Evolutionary conservation across 2,888 invertebrate genomes (phyloP).

Genomic region (Drosophila borealis): DNA sequence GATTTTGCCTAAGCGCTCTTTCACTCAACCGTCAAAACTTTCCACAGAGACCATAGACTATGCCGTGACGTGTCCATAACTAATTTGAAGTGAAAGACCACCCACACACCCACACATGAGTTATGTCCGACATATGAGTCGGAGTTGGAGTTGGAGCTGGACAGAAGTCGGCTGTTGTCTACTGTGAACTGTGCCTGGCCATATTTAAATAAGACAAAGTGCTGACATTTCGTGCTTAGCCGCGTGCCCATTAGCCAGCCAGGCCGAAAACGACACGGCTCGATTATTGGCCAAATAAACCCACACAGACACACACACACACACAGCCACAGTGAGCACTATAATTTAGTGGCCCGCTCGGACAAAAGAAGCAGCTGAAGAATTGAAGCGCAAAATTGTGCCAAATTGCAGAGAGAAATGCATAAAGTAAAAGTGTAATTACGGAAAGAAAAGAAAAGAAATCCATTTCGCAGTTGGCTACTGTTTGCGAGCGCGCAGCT

Average conservation of each 20-base stretch:
- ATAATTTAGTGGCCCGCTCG: slow-evolving; percentile 55
- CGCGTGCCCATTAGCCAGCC: slow-evolving; percentile 68
- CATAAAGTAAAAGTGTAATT: slow-evolving; percentile 66
- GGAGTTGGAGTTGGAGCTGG: slow-evolving; percentile 1
- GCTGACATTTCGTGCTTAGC: slow-evolving; percentile 72
- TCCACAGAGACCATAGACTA: slow-evolving; percentile 11
- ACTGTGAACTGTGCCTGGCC: slow-evolving; percentile 45
- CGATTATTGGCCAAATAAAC: slow-evolving; percentile 53
- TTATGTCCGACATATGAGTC: neutral
- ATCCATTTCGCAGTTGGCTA: slow-evolving; percentile 17
- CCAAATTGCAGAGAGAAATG: slow-evolving; percentile 43
- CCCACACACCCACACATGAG: slow-evolving; percentile 21
- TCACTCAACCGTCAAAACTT: slow-evolving; percentile 15
- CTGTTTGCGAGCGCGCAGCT: slow-evolving; percentile 26
- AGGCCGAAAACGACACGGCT: slow-evolving; percentile 60
- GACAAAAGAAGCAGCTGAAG: slow-evolving; percentile 45
- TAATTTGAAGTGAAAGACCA: slow-evolving; percentile 50
- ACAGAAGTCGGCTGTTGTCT: slow-evolving; percentile 43
- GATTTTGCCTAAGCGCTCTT: slow-evolving; percentile 6
- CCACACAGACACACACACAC: slow-evolving; percentile 36
- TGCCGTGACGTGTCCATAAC: slow-evolving; percentile 40
- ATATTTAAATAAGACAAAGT: slow-evolving; percentile 63
- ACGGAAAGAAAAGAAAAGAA: slow-evolving; percentile 17
- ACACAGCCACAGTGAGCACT: slow-evolving; percentile 22
- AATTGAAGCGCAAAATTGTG: slow-evolving; percentile 48